Evolutionary conservation across 2,113 vertebrate genomes (phyloP).

Genomic region (Myotis yumanensis): DNA sequence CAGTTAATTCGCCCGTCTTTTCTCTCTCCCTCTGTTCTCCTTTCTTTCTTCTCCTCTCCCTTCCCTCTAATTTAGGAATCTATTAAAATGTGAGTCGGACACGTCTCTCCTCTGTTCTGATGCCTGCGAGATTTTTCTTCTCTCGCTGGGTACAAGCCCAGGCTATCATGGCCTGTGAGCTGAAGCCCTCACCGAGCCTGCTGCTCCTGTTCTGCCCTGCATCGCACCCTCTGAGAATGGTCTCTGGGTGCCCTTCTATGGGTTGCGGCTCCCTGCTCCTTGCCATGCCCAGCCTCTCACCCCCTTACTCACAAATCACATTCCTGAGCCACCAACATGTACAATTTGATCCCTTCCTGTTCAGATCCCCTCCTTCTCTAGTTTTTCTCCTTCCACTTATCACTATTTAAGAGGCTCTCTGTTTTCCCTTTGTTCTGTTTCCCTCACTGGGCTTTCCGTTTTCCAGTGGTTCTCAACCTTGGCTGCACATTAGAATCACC

Average conservation of each 20-base stretch:
- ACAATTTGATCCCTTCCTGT: neutral
- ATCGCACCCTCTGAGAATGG: too few species aligned
- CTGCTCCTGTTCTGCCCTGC: neutral
- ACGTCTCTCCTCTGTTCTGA: neutral
- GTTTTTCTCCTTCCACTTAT: neutral
- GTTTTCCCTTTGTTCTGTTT: neutral
- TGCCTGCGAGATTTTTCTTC: neutral
- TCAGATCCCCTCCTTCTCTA: neutral
- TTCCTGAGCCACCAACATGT: fast-evolving
- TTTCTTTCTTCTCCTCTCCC: neutral
- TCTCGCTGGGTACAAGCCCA: too few species aligned
- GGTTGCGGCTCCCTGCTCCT: too few species aligned
- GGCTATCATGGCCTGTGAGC: fast-evolving
- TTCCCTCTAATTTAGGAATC: neutral
- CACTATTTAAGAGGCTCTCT: too few species aligned
- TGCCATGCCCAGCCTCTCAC: fast-evolving
- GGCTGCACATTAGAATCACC: too few species aligned
- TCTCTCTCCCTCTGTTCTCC: fast-evolving
- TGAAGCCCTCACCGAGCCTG: fast-evolving
- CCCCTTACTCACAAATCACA: neutral
- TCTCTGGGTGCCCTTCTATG: too few species aligned
- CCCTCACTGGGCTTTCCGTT: neutral
- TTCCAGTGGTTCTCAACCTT: neutral
- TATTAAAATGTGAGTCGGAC: fast-evolving
- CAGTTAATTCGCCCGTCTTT: neutral